These are phyloP conservation scores for Xenentodon cancila DNA, from an alignment of 2,797 vertebrate species.

Conservation along the genomic window DNA sequence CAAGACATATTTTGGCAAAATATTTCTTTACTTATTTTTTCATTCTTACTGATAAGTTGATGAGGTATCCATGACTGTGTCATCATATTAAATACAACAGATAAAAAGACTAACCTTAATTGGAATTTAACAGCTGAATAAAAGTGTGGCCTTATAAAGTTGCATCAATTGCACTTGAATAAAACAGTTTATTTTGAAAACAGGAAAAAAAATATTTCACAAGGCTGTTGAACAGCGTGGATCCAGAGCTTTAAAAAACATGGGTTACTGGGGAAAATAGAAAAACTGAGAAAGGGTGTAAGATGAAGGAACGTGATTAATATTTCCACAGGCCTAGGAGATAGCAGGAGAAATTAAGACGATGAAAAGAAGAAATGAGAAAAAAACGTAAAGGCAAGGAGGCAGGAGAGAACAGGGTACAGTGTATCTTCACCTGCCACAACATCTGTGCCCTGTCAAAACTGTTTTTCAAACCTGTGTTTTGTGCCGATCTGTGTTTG, in stretches of 20 bases:
- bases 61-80: too few species aligned
- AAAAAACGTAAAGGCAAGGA: not conserved
- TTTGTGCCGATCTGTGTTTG: conserved; percentile 5
- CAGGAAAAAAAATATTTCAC: not conserved
- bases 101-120: too few species aligned
- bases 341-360: conserved; percentile 1
- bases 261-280: not conserved
- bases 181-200: not conserved
- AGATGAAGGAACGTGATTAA: not conserved
- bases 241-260: not conserved
- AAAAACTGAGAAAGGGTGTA: not conserved
- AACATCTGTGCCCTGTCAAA: conserved; percentile 52
- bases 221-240: not conserved
- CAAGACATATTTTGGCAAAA: too few species aligned
- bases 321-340: not conserved
- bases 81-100: too few species aligned
- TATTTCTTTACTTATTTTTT: too few species aligned
- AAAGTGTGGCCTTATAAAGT: not conserved
- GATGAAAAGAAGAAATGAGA: conserved; percentile 1
- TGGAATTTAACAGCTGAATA: not conserved
- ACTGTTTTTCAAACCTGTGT: conserved; percentile 25
- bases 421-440: conserved; percentile 30
- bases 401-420: conserved; percentile 4
- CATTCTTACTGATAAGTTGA: too few species aligned
- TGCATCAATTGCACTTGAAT: not conserved